A percentile compares a stretch with the other conserved stretches of the same genome.
Conservation (phyloP, 2,888 invertebrate genomes). For the Dorcus parallelipipedus region DNA sequence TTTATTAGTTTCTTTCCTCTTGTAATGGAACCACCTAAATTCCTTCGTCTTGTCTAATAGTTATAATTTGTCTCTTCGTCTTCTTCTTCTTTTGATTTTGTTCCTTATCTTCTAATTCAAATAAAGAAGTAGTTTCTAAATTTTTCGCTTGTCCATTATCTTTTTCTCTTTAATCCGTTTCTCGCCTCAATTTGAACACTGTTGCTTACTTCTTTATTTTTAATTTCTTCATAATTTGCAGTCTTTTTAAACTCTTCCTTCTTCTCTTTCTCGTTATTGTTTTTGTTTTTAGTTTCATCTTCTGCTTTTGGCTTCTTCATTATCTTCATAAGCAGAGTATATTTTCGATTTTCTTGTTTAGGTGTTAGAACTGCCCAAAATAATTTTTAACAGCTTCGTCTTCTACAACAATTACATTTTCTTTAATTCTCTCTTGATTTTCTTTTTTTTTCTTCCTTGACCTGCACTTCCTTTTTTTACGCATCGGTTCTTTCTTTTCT, state of each 20-base stretch:
- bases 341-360: no score
- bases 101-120: not conserved
- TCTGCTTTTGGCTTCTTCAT: not conserved
- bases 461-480: slow-evolving; percentile 14
- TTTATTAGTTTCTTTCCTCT: slow-evolving; percentile 12
- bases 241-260: not conserved
- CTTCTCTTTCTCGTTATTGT: not conserved
- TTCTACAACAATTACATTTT: not conserved
- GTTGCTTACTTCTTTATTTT: no score
- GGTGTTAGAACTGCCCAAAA: not conserved
- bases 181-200: no score
- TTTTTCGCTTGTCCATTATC: not conserved
- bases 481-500: slow-evolving; percentile 5
- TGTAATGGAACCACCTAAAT: not conserved
- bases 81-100: slow-evolving; percentile 8
- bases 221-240: not conserved
- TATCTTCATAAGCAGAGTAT: no score
- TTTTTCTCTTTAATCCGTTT: not conserved
- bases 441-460: slow-evolving; percentile 2
- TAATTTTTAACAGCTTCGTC: not conserved
- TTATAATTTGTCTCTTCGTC: not conserved
- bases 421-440: not conserved
- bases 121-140: not conserved
- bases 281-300: slow-evolving; percentile 10
- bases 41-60: not conserved